Conservation (phyloP, 2,888 invertebrate genomes). For the Hemithea aestivaria region DNA sequence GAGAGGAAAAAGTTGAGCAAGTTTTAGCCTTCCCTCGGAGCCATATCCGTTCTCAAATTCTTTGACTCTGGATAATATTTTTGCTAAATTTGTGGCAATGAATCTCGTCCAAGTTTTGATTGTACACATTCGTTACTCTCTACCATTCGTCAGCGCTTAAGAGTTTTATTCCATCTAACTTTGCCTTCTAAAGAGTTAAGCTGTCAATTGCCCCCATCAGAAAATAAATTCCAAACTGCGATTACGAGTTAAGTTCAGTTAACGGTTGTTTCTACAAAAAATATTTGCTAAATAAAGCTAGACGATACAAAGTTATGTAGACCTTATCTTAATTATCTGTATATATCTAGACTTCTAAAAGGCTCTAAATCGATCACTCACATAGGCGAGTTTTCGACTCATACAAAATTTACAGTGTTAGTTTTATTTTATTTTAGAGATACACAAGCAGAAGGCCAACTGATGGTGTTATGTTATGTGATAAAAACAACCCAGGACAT, state of each 20-base stretch:
- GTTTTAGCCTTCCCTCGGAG: constrained; percentile 36
- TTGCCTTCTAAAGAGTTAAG: constrained; percentile 57
- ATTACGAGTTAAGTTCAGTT: constrained; percentile 31
- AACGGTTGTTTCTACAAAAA: neutral
- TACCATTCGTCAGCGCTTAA: constrained; percentile 60
- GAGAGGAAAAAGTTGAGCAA: constrained; percentile 43
- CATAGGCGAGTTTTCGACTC: no score
- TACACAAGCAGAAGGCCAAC: no score
- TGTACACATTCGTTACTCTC: constrained; percentile 69
- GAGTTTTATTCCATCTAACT: constrained; percentile 57
- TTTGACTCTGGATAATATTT: constrained; percentile 60
- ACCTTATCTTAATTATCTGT: no score
- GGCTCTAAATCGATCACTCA: no score
- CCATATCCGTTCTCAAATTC: constrained; percentile 46
- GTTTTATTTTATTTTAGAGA: no score
- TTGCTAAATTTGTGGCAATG: constrained; percentile 64
- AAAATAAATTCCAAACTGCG: constrained; percentile 39
- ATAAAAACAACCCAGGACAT: no score
- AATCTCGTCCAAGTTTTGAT: constrained; percentile 74
- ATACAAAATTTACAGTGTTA: no score
- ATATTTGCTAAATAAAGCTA: no score
- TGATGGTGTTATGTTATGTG: no score
- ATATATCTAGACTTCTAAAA: no score
- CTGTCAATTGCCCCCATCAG: constrained; percentile 41
- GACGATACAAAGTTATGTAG: no score